Conservation (phyloP, 1,140 invertebrate genomes). For the Camponotus floridanus region DNA sequence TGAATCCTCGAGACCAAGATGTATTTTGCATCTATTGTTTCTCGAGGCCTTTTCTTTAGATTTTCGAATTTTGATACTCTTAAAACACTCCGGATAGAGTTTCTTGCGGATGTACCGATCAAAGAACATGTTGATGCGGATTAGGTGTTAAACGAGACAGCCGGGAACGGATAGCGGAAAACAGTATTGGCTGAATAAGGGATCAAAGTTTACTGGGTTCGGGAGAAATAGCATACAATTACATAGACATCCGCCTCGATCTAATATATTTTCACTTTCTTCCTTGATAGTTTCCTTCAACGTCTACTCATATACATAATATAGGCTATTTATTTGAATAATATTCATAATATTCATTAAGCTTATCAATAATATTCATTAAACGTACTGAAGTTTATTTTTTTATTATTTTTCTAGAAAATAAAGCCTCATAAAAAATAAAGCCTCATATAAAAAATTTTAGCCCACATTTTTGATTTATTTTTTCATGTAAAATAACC, state of each 20-base stretch:
- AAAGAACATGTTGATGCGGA: conserved; percentile 18
- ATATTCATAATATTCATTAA: conserved; percentile 3
- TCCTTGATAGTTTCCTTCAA: neutral
- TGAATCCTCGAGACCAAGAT: neutral
- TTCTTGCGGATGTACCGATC: conserved; percentile 4
- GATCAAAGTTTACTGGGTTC: conserved; percentile 49
- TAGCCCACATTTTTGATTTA: no score
- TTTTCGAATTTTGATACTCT: neutral
- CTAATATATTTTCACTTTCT: conserved; percentile 18
- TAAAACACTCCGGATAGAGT: conserved; percentile 2
- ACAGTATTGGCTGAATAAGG: conserved; percentile 24
- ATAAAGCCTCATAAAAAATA: no score
- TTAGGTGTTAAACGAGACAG: conserved; percentile 23
- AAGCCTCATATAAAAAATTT: no score
- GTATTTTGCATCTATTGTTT: neutral
- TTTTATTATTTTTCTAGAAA: no score
- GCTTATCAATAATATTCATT: neutral
- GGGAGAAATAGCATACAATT: conserved; percentile 33
- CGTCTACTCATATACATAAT: neutral
- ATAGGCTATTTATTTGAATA: neutral
- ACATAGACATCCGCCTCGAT: conserved; percentile 1
- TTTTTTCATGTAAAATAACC: no score
- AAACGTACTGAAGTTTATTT: conserved; percentile 11
- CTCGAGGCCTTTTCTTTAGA: neutral
- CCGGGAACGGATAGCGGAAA: conserved; percentile 30